Percentiles rank a stretch among this genome's conserved stretches.
Conservation (phyloP, 2,888 invertebrate species). For the Anticlea derivata region DNA sequence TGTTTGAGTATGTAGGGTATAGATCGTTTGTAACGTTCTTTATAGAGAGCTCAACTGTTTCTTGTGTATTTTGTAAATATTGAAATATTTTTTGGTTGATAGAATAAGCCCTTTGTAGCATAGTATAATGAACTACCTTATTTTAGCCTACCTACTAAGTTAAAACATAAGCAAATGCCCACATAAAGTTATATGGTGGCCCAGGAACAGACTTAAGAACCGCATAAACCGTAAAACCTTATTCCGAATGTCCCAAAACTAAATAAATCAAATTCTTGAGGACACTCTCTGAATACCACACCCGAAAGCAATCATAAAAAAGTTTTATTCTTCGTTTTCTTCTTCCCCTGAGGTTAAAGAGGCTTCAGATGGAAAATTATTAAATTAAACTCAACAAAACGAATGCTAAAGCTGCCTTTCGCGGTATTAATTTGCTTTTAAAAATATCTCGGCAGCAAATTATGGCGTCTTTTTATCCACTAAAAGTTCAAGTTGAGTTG, state of each 20-base stretch:
- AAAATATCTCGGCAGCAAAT: constrained; percentile 20
- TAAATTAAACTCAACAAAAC: constrained; percentile 39
- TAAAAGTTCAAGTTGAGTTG: too few species aligned
- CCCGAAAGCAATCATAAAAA: constrained; percentile 45
- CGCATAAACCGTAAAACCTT: constrained; percentile 28
- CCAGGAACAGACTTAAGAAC: constrained; percentile 3
- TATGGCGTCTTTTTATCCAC: too few species aligned
- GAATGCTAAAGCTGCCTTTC: constrained; percentile 25
- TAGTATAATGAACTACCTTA: too few species aligned
- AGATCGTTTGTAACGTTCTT: too few species aligned
- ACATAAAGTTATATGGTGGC: constrained; percentile 6
- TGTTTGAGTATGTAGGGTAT: too few species aligned
- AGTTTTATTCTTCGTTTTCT: constrained; percentile 15
- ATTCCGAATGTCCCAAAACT: constrained; percentile 41
- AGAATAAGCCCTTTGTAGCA: too few species aligned
- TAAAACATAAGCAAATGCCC: neutral
- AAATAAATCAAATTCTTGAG: constrained; percentile 50
- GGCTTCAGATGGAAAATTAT: constrained; percentile 40
- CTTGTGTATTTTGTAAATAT: too few species aligned
- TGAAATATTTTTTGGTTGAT: too few species aligned
- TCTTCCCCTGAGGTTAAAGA: constrained; percentile 36
- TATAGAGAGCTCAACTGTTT: too few species aligned
- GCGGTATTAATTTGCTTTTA: constrained; percentile 33
- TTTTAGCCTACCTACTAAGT: neutral
- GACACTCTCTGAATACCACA: constrained; percentile 46